phyloP scores from a whole-genome alignment of 1,140 invertebrate species.

The Archivesica marissinica region DNA sequence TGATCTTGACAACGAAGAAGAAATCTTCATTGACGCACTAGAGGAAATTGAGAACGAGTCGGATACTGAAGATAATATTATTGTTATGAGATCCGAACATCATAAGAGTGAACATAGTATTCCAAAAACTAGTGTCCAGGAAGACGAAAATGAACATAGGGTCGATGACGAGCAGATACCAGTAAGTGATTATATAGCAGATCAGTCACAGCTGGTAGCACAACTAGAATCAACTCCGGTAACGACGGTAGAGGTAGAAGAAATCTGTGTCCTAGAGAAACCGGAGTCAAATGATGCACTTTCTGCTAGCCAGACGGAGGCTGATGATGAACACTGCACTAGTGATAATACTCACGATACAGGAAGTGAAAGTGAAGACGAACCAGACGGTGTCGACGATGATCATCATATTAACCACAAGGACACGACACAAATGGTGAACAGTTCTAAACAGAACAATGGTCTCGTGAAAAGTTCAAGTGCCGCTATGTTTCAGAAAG shows the following conservation, averaged over 20 bases:
- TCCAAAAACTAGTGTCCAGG: background rate
- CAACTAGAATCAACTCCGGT: background rate
- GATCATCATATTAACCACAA: slow-evolving; percentile 42
- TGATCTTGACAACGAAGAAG: slow-evolving; percentile 39
- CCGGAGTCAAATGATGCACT: background rate
- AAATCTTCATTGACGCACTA: slow-evolving; percentile 31
- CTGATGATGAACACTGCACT: background rate
- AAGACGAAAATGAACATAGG: background rate
- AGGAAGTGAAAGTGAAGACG: background rate
- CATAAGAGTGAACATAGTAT: background rate
- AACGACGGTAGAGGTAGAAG: background rate
- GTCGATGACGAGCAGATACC: background rate
- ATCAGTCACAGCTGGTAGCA: background rate
- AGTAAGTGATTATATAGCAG: background rate
- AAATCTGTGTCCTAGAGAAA: background rate
- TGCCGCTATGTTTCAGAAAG: slow-evolving; percentile 17
- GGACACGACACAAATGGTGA: slow-evolving; percentile 48
- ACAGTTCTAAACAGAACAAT: slow-evolving; percentile 24
- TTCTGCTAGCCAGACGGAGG: background rate
- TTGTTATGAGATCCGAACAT: background rate
- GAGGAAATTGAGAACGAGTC: slow-evolving; percentile 19
- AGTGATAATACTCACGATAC: background rate
- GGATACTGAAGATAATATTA: background rate
- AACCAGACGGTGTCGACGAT: background rate
- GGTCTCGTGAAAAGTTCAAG: slow-evolving; percentile 7